These are phyloP conservation scores for Pipa parva DNA, from an alignment of 2,113 vertebrate genomes.

Conservation along the genomic window DNA sequence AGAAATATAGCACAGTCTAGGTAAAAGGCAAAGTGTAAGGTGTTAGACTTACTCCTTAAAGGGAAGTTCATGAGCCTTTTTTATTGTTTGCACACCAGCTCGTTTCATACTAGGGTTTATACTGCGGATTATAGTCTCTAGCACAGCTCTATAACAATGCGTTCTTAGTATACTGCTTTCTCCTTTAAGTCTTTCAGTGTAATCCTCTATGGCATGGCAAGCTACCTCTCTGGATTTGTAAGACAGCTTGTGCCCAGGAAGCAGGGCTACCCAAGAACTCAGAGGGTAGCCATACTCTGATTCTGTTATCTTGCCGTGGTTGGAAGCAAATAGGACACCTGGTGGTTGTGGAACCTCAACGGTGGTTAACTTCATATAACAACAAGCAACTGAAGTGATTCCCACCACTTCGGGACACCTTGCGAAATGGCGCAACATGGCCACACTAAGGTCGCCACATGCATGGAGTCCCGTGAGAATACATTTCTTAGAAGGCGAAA, in stretches of 20 bases:
- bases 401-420: conserved; percentile 66
- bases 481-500: conserved; percentile 24
- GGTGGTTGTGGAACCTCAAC: conserved; percentile 50
- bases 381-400: conserved; percentile 82
- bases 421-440: conserved; percentile 79
- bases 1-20: no score
- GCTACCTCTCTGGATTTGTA: conserved; percentile 84
- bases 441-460: conserved; percentile 84
- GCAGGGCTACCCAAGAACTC: conserved; percentile 66
- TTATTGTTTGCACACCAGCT: conserved; percentile 77
- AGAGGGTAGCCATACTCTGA: conserved; percentile 70
- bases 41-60: conserved; percentile 75
- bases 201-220: conserved; percentile 85
- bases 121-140: conserved; percentile 74
- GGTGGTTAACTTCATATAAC: conserved; percentile 89
- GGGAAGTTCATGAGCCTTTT: conserved; percentile 68
- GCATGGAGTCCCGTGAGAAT: conserved; percentile 85
- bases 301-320: background rate
- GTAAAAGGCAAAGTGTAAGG: no score
- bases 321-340: conserved; percentile 31
- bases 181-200: conserved; percentile 55
- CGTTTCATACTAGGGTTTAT: conserved; percentile 60
- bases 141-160: conserved; percentile 79
- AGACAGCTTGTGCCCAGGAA: conserved; percentile 71
- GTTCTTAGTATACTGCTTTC: conserved; percentile 55